These are phyloP conservation scores for Amphimedon queenslandica DNA, from an alignment of 37 sponge, comb jelly and placozoan species.

Conservation along the genomic window DNA sequence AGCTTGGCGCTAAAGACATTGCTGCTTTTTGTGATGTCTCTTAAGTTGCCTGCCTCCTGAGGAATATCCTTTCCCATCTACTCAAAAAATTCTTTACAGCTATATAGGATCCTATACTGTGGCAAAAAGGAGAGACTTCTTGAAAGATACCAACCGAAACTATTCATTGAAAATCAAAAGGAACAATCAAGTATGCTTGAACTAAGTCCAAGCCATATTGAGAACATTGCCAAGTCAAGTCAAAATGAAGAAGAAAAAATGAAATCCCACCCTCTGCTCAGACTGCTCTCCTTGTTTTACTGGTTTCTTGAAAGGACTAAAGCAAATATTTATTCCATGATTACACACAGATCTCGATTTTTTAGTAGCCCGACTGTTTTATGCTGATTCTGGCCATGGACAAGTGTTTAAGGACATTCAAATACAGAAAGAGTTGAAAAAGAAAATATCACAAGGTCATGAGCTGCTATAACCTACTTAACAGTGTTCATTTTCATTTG, in stretches of 20 bases:
- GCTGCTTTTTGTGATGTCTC: constrained; percentile 34
- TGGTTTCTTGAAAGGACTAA: neutral
- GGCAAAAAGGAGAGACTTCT: neutral
- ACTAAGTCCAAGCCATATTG: too few relatives aligned
- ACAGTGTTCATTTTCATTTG: constrained; percentile 11
- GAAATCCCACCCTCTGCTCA: too few relatives aligned
- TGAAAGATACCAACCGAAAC: too few relatives aligned
- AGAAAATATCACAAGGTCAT: constrained; percentile 12
- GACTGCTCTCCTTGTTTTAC: too few relatives aligned
- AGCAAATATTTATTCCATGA: neutral
- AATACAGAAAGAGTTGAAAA: constrained; percentile 7
- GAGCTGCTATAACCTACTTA: constrained; percentile 23
- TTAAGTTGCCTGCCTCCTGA: constrained; percentile 30
- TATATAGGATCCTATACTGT: neutral
- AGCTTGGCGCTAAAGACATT: constrained; percentile 22
- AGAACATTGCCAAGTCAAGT: too few relatives aligned
- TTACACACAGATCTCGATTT: constrained; percentile 44
- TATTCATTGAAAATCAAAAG: too few relatives aligned
- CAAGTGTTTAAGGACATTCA: constrained; percentile 31
- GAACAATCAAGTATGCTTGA: too few relatives aligned
- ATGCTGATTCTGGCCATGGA: constrained; percentile 8
- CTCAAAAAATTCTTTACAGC: neutral
- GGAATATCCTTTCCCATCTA: constrained; percentile 6
- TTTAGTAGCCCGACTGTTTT: constrained; percentile 24
- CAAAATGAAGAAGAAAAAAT: too few relatives aligned